Base-by-base conservation (phyloP, 1,140 invertebrate species). In the Fopius arisanus region DNA sequence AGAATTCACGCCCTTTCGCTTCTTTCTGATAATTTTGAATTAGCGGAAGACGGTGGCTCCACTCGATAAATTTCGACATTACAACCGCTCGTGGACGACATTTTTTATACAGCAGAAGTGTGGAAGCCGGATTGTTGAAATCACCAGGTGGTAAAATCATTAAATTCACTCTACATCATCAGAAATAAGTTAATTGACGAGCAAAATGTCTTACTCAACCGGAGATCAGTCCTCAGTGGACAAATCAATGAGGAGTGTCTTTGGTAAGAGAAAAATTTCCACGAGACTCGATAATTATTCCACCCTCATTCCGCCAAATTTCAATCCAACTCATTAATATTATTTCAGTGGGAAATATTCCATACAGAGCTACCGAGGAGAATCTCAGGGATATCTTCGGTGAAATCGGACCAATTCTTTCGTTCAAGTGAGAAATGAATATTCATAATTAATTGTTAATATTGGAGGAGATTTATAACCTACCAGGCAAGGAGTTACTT, bases 281-380 rank as follows among this genome's bases (percentile, higher is more conserved):
- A 70, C 14, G 67, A 31, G 40, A 28, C 37, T 2, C 63, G 31
- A 54, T 54, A 23, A 23, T 54, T 23, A 7, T 9, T 59, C 1
- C 16, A 16, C 16, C 16, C 9, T 59, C 9, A 23, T 43, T 59
- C 40, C 40, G n/a, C n/a, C 9, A 43, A 59, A 59, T 23, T 59
- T 23, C 12, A 59, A 21, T 23, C 16, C 7, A 59, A 19, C 12
- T 23, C 6, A 19, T 59, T 23, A 5, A 82, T 59, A n/a, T n/a
- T n/a, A 3, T 91, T 93, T 83, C 84, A 98, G 98, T 99, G 80
- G 98, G 98, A 75, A 99, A 99, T 87, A 99, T 99, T 89, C 98
- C 98, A 5, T 99, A 99, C 89, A 98, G 99, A 91, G 97, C 97
- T 0, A 99, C 97, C 0, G 98, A 99, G 90, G 98, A 99, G 83